phyloP scores from a whole-genome alignment of 2,797 vertebrate genomes.

The Anniella stebbinsi region DNA sequence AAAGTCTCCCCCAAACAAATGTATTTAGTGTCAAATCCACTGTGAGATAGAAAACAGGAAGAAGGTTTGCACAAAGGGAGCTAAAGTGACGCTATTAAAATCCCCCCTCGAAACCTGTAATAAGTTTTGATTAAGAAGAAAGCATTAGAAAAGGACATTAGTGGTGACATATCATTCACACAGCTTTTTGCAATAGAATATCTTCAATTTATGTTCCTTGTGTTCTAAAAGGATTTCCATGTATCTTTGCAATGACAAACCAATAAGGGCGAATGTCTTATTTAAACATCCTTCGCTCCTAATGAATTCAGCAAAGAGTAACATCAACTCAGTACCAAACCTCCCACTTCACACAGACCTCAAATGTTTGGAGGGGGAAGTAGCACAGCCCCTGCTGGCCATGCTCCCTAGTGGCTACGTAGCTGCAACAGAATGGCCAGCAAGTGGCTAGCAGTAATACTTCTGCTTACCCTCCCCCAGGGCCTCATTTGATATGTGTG shows the following conservation, averaged over 20 bases:
- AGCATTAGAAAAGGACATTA: background rate
- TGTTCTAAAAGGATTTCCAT: background rate
- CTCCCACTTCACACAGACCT: too few relatives aligned
- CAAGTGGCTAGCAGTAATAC: background rate
- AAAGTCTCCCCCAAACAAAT: too few relatives aligned
- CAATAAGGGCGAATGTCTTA: background rate
- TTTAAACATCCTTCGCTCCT: background rate
- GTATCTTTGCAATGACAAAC: background rate
- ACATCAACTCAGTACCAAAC: background rate
- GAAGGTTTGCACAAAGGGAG: constrained; percentile 47
- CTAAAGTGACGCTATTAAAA: constrained; percentile 22
- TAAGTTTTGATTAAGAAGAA: background rate
- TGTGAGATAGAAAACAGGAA: constrained; percentile 57
- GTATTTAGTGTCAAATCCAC: constrained; percentile 41
- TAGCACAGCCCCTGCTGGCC: too few relatives aligned
- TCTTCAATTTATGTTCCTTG: background rate
- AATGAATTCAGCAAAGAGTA: background rate
- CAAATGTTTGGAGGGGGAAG: too few relatives aligned
- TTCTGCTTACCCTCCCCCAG: too few relatives aligned
- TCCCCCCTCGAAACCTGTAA: background rate
- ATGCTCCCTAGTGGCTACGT: too few relatives aligned
- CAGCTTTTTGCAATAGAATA: background rate
- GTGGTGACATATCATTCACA: background rate
- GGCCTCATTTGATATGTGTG: background rate
- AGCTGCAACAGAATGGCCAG: too few relatives aligned